Evolutionary conservation across 2,113 vertebrate genomes (phyloP).

Genomic region (Cebidichthys violaceus): DNA sequence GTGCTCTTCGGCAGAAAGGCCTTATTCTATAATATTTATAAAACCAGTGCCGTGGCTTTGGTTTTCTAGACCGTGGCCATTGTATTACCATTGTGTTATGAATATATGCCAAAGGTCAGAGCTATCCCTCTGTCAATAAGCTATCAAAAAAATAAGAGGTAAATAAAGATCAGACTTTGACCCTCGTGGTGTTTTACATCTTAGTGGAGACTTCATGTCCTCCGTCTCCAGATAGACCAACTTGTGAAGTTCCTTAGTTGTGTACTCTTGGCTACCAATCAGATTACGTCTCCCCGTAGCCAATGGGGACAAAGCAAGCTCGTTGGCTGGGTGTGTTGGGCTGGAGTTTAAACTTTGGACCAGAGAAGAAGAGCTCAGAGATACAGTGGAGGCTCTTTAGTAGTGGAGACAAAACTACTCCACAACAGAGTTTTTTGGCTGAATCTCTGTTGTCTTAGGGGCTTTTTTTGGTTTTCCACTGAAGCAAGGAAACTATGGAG

Average conservation of each 20-base stretch:
- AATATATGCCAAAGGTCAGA: slow-evolving; percentile 67
- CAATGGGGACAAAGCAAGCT: slow-evolving; percentile 56
- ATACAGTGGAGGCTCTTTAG: slow-evolving; percentile 45
- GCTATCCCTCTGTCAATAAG: slow-evolving; percentile 58
- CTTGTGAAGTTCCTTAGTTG: slow-evolving; percentile 17
- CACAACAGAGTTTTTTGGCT: slow-evolving; percentile 37
- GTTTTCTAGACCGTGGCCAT: not conserved
- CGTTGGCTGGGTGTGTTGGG: slow-evolving; percentile 72
- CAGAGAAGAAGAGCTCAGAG: slow-evolving; percentile 48
- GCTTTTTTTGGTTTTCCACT: slow-evolving; percentile 17
- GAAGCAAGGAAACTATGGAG: slow-evolving; percentile 59
- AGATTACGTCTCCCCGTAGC: slow-evolving; percentile 50
- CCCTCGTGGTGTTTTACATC: slow-evolving; percentile 49
- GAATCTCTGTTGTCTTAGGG: slow-evolving; percentile 14
- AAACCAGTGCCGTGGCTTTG: not conserved
- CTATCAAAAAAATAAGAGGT: slow-evolving; percentile 39
- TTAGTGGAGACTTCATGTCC: slow-evolving; percentile 38
- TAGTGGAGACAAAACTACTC: slow-evolving; percentile 5
- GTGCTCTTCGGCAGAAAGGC: not conserved
- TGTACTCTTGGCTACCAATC: slow-evolving; percentile 47
- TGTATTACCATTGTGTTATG: slow-evolving; percentile 16
- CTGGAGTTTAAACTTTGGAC: slow-evolving; percentile 84
- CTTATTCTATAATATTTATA: not conserved
- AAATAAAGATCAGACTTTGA: slow-evolving; percentile 63
- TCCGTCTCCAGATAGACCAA: slow-evolving; percentile 35